phyloP scores from a whole-genome alignment of 2,113 vertebrate species.

The Python bivittatus region DNA sequence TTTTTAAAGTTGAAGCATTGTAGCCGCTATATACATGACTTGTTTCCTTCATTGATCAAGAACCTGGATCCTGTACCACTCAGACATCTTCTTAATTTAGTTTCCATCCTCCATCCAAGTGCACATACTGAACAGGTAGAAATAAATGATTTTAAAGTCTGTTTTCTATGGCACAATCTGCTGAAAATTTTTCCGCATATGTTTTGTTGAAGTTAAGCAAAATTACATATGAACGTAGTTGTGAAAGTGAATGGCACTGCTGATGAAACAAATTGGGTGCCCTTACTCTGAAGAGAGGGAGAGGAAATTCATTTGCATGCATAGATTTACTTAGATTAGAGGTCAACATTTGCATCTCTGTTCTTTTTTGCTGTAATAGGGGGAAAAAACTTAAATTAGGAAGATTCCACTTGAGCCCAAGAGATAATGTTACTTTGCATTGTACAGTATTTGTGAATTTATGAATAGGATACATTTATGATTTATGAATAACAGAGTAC shows the following conservation, averaged over 20 bases:
- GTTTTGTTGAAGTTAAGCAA: background rate
- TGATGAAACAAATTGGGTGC: background rate
- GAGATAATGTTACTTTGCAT: background rate
- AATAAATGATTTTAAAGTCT: background rate
- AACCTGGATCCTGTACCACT: constrained; percentile 98
- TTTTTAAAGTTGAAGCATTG: constrained; percentile 92
- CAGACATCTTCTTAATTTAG: constrained; percentile 94
- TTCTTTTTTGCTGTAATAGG: background rate
- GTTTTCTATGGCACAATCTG: background rate
- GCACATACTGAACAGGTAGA: constrained; percentile 97
- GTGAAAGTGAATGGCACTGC: background rate
- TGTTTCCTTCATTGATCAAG: constrained; percentile 98
- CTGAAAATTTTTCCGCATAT: background rate
- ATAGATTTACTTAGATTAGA: background rate
- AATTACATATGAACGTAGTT: background rate
- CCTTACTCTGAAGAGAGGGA: background rate
- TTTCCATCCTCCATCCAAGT: constrained; percentile 95
- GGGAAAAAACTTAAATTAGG: background rate
- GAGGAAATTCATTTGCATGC: background rate
- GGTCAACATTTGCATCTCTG: background rate
- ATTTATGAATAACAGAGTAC: background rate
- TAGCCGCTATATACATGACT: constrained; percentile 98
- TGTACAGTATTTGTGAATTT: background rate
- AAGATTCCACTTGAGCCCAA: background rate
- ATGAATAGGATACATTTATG: background rate